These are phyloP conservation scores for Semnornis frantzii DNA, from an alignment of 2,113 vertebrate genomes.

Conservation along the genomic window DNA sequence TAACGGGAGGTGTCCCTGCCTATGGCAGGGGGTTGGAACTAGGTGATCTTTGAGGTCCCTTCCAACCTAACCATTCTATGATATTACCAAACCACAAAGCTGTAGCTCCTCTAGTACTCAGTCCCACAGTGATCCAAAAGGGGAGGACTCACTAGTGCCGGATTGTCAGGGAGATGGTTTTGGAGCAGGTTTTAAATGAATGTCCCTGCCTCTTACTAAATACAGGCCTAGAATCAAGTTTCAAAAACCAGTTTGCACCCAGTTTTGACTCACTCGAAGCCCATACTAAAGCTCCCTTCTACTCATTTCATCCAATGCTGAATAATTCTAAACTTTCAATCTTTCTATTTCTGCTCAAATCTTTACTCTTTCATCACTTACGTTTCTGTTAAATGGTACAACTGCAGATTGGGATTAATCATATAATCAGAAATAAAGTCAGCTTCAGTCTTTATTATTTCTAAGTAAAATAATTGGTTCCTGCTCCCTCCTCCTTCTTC, in stretches of 20 bases:
- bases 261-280: neutral
- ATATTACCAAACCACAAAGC: neutral
- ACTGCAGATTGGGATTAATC: constrained; percentile 51
- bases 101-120: neutral
- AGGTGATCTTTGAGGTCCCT: too few relatives aligned
- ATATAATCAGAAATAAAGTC: constrained; percentile 77
- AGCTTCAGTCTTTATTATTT: constrained; percentile 77
- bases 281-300: neutral
- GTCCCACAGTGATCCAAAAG: neutral
- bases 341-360: neutral
- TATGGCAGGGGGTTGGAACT: too few relatives aligned
- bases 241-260: neutral
- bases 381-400: constrained; percentile 21
- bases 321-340: neutral
- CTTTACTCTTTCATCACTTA: constrained; percentile 30
- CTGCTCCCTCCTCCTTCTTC: neutral
- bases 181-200: neutral
- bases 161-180: neutral
- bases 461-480: constrained; percentile 61
- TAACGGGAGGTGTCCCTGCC: too few relatives aligned
- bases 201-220: neutral
- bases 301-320: neutral
- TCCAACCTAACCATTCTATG: too few relatives aligned
- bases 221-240: neutral
- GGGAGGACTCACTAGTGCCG: neutral